These are phyloP conservation scores for Bombus turneri DNA, from an alignment of 1,140 invertebrate genomes.

Conservation along the genomic window DNA sequence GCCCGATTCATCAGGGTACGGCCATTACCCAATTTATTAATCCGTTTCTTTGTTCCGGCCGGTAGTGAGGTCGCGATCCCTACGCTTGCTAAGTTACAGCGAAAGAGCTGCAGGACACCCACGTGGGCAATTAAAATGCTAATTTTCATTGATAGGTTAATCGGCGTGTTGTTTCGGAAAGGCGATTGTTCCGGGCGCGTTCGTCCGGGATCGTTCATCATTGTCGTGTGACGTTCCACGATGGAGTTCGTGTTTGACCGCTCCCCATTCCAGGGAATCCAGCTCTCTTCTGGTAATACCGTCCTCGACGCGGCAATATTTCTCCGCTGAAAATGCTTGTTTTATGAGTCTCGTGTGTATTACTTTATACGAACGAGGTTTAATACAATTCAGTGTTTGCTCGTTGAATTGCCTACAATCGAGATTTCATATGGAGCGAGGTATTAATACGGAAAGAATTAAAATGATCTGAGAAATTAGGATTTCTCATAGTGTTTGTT, in stretches of 20 bases:
- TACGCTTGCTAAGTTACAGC: background rate
- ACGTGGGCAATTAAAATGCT: slow-evolving; percentile 60
- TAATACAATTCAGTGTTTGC: background rate
- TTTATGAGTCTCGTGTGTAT: background rate
- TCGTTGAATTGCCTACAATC: background rate
- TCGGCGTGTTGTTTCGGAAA: slow-evolving; percentile 54
- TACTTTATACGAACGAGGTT: background rate
- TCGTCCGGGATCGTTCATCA: slow-evolving; percentile 23
- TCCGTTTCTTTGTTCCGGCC: slow-evolving; percentile 43
- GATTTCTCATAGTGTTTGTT: background rate
- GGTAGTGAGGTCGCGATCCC: slow-evolving; percentile 42
- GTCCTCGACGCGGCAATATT: slow-evolving; percentile 1
- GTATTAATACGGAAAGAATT: background rate
- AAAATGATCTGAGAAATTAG: background rate
- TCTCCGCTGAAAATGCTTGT: background rate
- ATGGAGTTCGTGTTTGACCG: background rate
- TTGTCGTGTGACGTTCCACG: background rate
- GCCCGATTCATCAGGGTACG: slow-evolving; percentile 35
- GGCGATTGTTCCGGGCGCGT: slow-evolving; percentile 26
- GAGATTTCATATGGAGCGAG: background rate
- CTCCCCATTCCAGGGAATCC: background rate
- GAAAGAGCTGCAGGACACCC: slow-evolving; percentile 47
- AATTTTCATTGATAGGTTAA: slow-evolving; percentile 59
- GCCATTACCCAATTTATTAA: slow-evolving; percentile 66
- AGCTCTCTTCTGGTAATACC: slow-evolving; percentile 2